A percentile compares a stretch with the other conserved stretches of the same genome.
phyloP scores from a whole-genome alignment of 2,888 invertebrate genomes.

The Bhutanitis thaidina region DNA sequence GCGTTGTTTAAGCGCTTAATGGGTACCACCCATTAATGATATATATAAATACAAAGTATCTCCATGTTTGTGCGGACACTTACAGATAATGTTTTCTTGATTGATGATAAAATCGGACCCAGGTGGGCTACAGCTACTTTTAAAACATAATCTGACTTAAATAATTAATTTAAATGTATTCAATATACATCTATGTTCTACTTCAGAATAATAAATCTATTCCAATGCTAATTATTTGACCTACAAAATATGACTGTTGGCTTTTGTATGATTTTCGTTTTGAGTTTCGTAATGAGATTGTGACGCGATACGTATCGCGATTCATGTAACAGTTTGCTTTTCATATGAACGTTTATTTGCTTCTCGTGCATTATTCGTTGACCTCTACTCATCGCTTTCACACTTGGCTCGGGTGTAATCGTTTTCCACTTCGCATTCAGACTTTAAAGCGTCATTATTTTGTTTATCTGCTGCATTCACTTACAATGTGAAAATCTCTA shows the following conservation, averaged over 20 bases:
- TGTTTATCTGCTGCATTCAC: slow-evolving; percentile 18
- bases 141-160: too few relatives aligned
- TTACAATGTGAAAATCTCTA: slow-evolving; percentile 17
- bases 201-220: background rate
- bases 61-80: too few relatives aligned
- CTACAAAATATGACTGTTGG: slow-evolving; percentile 2
- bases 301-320: slow-evolving; percentile 14
- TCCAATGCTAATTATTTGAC: slow-evolving; percentile 11
- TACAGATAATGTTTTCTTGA: too few relatives aligned
- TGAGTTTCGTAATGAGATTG: slow-evolving; percentile 15
- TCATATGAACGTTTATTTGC: slow-evolving; percentile 23
- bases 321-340: slow-evolving; percentile 3
- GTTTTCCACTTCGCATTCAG: slow-evolving; percentile 25
- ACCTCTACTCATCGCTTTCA: slow-evolving; percentile 41
- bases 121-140: too few relatives aligned
- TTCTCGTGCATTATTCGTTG: slow-evolving; percentile 44
- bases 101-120: too few relatives aligned
- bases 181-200: background rate
- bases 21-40: too few relatives aligned
- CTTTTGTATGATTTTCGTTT: slow-evolving; percentile 14
- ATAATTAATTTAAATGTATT: too few relatives aligned
- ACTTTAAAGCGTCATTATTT: slow-evolving; percentile 28
- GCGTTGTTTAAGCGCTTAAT: too few relatives aligned
- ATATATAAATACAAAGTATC: too few relatives aligned
- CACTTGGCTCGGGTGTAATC: slow-evolving; percentile 30